A percentile compares a stretch with the other conserved stretches of the same genome.
These are phyloP conservation scores for Xenopus tropicalis DNA, from an alignment of 2,113 vertebrate species.

Conservation along the genomic window DNA sequence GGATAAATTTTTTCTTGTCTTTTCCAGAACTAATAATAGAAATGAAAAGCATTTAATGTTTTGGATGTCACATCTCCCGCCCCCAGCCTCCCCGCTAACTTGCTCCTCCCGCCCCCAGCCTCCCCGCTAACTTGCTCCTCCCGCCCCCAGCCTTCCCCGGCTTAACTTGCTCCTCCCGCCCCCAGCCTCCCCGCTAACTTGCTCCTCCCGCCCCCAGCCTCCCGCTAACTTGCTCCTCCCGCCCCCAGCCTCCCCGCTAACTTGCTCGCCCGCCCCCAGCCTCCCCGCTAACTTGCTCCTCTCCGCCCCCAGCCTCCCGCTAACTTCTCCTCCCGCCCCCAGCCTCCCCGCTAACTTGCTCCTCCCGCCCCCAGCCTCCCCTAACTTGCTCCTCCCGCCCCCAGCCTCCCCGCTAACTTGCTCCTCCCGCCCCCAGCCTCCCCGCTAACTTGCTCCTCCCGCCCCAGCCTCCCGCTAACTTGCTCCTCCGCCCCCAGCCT, in stretches of 20 bases:
- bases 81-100: background rate
- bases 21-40: too few species aligned
- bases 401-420: background rate
- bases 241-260: background rate
- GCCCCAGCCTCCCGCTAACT: too few species aligned
- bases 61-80: background rate
- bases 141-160: too few species aligned
- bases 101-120: slow-evolving; percentile 4
- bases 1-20: too few species aligned
- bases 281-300: background rate
- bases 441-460: background rate
- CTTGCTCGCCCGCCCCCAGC: background rate
- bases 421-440: background rate
- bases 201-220: slow-evolving; percentile 10
- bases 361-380: background rate
- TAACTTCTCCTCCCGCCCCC: background rate
- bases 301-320: background rate
- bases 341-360: background rate
- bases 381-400: background rate
- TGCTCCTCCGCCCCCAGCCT: background rate
- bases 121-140: too few species aligned
- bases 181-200: too few species aligned
- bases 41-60: too few species aligned
- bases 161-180: slow-evolving; percentile 17
- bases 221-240: too few species aligned